These are phyloP conservation scores for Nemotelus pantherinus DNA, from an alignment of 2,888 invertebrate genomes.

Conservation along the genomic window DNA sequence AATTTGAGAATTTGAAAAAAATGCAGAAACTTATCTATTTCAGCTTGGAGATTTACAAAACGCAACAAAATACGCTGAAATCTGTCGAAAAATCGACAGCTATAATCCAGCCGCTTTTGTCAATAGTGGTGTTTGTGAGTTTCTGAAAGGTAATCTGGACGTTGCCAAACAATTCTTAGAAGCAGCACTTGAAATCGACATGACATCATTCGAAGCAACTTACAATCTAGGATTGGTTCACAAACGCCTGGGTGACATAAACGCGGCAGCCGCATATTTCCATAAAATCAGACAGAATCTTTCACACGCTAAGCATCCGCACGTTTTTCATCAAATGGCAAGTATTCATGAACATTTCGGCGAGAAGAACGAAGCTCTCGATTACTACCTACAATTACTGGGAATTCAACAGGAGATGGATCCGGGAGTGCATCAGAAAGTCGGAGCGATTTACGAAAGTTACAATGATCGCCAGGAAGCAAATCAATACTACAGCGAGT, in stretches of 20 bases:
- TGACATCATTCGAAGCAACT: conserved; percentile 84
- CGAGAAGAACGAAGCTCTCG: conserved; percentile 71
- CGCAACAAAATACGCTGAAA: conserved; percentile 79
- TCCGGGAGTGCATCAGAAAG: conserved; percentile 85
- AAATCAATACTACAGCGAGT: conserved; percentile 63
- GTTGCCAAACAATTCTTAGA: conserved; percentile 77
- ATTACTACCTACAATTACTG: conserved; percentile 78
- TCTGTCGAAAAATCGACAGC: conserved; percentile 77
- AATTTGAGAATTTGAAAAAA: background rate
- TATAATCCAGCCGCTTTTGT: conserved; percentile 85
- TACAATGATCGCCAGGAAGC: conserved; percentile 93
- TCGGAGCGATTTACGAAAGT: conserved; percentile 89
- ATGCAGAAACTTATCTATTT: conserved; percentile 43
- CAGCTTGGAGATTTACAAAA: conserved; percentile 83
- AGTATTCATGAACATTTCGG: conserved; percentile 77
- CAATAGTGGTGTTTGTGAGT: conserved; percentile 84
- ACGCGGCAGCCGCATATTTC: conserved; percentile 82
- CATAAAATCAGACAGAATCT: conserved; percentile 78
- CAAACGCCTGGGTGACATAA: conserved; percentile 74
- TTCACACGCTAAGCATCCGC: conserved; percentile 74
- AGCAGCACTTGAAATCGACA: conserved; percentile 81
- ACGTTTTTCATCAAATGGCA: conserved; percentile 78
- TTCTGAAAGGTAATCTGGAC: conserved; percentile 74
- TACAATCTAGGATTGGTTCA: conserved; percentile 80
- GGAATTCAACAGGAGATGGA: conserved; percentile 86